Evolutionary conservation across 2,888 invertebrate genomes (phyloP).

Genomic region (Drosophila pegasa): DNA sequence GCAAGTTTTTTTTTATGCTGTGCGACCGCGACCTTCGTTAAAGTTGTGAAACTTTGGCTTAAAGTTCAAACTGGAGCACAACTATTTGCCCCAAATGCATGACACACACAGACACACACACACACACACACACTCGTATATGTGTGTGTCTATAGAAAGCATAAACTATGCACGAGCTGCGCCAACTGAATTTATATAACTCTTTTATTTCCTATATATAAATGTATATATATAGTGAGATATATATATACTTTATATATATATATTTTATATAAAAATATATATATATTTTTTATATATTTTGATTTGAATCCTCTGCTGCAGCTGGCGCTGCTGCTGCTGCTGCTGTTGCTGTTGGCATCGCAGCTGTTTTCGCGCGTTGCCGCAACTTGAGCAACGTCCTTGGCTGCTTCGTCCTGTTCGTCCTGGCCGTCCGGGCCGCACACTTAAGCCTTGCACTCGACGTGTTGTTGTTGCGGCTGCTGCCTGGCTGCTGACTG

Average conservation of each 20-base stretch:
- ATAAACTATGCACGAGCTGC: slow-evolving; percentile 54
- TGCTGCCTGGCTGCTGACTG: slow-evolving; percentile 67
- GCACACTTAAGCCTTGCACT: slow-evolving; percentile 66
- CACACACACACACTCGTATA: slow-evolving; percentile 6
- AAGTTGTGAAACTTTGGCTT: slow-evolving; percentile 76
- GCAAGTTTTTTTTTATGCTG: slow-evolving; percentile 52
- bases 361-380: slow-evolving; percentile 71
- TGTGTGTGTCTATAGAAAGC: slow-evolving; percentile 25
- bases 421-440: slow-evolving; percentile 51
- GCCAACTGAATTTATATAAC: slow-evolving; percentile 60
- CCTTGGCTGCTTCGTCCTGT: slow-evolving; percentile 61
- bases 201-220: slow-evolving; percentile 32
- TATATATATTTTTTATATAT: slow-evolving; percentile 11
- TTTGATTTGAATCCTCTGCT: slow-evolving; percentile 38
- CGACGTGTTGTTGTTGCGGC: slow-evolving; percentile 54
- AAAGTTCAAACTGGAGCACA: slow-evolving; percentile 78
- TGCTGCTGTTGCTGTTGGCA: slow-evolving; percentile 33
- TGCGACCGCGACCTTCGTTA: slow-evolving; percentile 77
- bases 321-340: slow-evolving; percentile 30
- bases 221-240: not conserved
- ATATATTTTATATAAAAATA: slow-evolving; percentile 1
- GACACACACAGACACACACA: slow-evolving; percentile 27
- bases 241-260: not conserved
- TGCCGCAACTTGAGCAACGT: slow-evolving; percentile 77
- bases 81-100: slow-evolving; percentile 79